Evolutionary conservation across 1,140 invertebrate species (phyloP).

Genomic region (Pogonomyrmex californicus): DNA sequence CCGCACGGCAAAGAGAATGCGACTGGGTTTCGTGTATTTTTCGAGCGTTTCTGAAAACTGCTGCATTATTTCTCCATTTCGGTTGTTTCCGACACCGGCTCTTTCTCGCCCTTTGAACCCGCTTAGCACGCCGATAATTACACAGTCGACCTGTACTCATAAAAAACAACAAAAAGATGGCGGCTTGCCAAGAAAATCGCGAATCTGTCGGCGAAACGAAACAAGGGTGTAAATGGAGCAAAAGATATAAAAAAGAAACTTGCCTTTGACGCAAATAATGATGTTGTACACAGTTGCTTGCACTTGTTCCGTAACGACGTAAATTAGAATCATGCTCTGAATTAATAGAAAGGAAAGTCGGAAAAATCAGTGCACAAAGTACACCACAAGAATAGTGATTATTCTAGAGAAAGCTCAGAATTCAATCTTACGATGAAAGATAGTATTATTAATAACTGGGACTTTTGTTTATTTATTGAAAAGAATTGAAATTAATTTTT

Average conservation of each 20-base stretch:
- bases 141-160: constrained; percentile 2
- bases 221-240: neutral
- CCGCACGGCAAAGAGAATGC: neutral
- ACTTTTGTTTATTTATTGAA: neutral
- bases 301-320: constrained; percentile 6
- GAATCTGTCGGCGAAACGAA: neutral
- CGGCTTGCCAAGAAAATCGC: constrained; percentile 26
- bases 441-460: neutral
- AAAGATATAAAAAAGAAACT: constrained; percentile 17
- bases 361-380: neutral
- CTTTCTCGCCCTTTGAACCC: constrained; percentile 50
- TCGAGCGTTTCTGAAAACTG: constrained; percentile 44
- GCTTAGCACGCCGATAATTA: constrained; percentile 53
- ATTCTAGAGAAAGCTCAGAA: neutral
- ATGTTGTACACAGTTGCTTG: constrained; percentile 17
- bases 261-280: constrained; percentile 18
- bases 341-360: neutral
- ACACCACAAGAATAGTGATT: neutral
- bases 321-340: constrained; percentile 8
- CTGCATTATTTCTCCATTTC: constrained; percentile 34
- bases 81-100: constrained; percentile 40
- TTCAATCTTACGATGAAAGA: neutral
- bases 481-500: neutral
- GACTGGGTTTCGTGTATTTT: constrained; percentile 36
- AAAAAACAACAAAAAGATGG: constrained; percentile 31